A percentile compares a stretch with the other conserved stretches of the same genome.
Conservation (phyloP, 2,888 invertebrate genomes). For the Gari tellinella region DNA sequence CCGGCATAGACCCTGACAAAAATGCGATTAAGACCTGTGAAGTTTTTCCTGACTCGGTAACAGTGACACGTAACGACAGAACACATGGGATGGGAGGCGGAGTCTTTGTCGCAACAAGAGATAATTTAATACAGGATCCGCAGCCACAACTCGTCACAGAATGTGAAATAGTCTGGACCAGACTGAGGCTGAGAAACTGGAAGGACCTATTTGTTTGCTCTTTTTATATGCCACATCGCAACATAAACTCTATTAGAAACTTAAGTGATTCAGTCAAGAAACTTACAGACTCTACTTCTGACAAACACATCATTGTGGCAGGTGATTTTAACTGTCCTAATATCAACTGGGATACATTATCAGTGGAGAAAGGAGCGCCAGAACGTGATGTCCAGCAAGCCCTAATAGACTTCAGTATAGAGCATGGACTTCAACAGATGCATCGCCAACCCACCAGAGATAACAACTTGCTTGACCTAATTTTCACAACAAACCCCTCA, state of each 20-base stretch:
- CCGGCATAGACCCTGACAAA: slow-evolving; percentile 22
- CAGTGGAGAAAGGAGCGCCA: slow-evolving; percentile 13
- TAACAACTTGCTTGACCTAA: slow-evolving; percentile 39
- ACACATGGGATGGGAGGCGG: slow-evolving; percentile 22
- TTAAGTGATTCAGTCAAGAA: slow-evolving; percentile 15
- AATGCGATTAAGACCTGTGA: slow-evolving; percentile 23
- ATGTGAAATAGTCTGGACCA: slow-evolving; percentile 36
- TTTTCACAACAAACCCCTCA: slow-evolving; percentile 47
- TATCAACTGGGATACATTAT: slow-evolving; percentile 27
- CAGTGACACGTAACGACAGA: slow-evolving; percentile 29
- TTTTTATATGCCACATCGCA: slow-evolving; percentile 42
- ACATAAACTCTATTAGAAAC: slow-evolving; percentile 1
- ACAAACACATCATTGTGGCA: slow-evolving; percentile 33
- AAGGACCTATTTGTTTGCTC: slow-evolving; percentile 32
- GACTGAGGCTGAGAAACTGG: background rate
- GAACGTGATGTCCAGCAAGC: slow-evolving; percentile 43
- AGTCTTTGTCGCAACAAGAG: slow-evolving; percentile 13
- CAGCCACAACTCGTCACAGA: slow-evolving; percentile 30
- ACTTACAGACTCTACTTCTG: background rate
- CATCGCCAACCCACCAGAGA: slow-evolving; percentile 35
- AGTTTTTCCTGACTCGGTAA: slow-evolving; percentile 5
- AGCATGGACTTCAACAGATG: slow-evolving; percentile 30
- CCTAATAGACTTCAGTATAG: slow-evolving; percentile 29
- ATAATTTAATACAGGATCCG: slow-evolving; percentile 4
- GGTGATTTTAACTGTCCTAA: slow-evolving; percentile 52